phyloP scores from a whole-genome alignment of 2,888 invertebrate genomes.

The Orthosia gracilis region DNA sequence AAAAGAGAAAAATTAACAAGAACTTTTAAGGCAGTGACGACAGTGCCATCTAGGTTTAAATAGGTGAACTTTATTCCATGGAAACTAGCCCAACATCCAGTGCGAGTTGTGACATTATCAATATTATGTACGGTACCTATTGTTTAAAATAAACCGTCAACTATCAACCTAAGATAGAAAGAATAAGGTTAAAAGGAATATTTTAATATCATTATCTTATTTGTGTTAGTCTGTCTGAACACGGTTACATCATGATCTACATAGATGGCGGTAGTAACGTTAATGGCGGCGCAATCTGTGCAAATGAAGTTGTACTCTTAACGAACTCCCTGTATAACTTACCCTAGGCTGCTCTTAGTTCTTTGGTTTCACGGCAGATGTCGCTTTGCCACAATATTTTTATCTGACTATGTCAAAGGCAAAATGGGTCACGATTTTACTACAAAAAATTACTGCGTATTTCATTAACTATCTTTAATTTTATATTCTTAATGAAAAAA shows the following conservation, averaged over 20 bases:
- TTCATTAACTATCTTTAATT: no score
- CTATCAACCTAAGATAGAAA: no score
- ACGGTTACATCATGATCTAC: not conserved
- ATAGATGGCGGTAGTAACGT: not conserved
- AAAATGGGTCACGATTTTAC: not conserved
- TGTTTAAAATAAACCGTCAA: no score
- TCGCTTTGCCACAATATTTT: not conserved
- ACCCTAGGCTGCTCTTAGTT: not conserved
- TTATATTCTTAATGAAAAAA: no score
- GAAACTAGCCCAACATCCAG: not conserved
- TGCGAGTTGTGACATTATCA: no score
- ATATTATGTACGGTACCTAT: no score
- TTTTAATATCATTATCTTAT: no score
- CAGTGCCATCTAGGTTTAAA: conserved; percentile 24
- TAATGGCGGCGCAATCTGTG: conserved; percentile 27
- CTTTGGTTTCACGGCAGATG: not conserved
- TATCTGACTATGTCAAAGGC: not conserved
- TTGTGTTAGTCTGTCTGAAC: no score
- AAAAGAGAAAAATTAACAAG: not conserved
- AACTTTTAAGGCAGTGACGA: fast-evolving
- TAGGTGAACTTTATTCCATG: not conserved
- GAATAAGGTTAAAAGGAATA: no score
- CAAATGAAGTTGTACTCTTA: not conserved
- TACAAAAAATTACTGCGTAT: not conserved
- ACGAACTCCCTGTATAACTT: fast-evolving